Evolutionary conservation across 2,113 vertebrate genomes (phyloP), one percentile per base, ranked within the genome.

Genomic region (Nothobranchius kuhntae): DNA sequence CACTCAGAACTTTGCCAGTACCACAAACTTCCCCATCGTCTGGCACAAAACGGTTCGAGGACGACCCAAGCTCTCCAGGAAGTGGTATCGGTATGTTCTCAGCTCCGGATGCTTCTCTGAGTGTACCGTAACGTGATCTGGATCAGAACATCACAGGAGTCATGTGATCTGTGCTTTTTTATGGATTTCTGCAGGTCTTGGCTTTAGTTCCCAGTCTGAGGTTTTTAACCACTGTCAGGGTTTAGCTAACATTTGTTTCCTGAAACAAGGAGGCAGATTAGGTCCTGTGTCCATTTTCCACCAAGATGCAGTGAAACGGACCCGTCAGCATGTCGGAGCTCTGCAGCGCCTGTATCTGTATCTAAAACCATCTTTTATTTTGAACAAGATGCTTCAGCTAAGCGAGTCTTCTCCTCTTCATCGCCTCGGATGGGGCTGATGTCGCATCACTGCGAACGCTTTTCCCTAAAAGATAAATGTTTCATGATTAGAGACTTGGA

Each of bases 1-100:
- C 84, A 99, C 98, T 0, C 98, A 99, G 83, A 99, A 99, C 83
- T 99, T 99, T 30, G 96, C 97, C 88, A 98, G 97, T 88, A 94
- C 93, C 12, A 97, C 96, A 68, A 99, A 99, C 89, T 99, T 99
- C 82, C 97, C 98, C 14, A 96, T 99, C 44, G 98, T 99, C 24
- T 99, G 98, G 98, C 98, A 99, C 93, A 99, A 99, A 88, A 99
- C 98, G 0, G 98, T 99, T 14, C 94, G 98, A 68, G 98, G 98
- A 14, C 94, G 98, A 14, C 98, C 98, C 75, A 99, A 99, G 71
- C 87, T 99, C 12, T 99, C 98, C 46, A 91, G 97, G 79, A 99
- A 99, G 79, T 99, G 98, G 98, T 99, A 99, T 84, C 95, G 98
- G 98, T 99, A 88, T 92, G 80, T 13, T 2, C 1, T 5, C 12